These are phyloP conservation scores for Chironomus tepperi DNA, from an alignment of 1,140 invertebrate genomes.

Conservation along the genomic window DNA sequence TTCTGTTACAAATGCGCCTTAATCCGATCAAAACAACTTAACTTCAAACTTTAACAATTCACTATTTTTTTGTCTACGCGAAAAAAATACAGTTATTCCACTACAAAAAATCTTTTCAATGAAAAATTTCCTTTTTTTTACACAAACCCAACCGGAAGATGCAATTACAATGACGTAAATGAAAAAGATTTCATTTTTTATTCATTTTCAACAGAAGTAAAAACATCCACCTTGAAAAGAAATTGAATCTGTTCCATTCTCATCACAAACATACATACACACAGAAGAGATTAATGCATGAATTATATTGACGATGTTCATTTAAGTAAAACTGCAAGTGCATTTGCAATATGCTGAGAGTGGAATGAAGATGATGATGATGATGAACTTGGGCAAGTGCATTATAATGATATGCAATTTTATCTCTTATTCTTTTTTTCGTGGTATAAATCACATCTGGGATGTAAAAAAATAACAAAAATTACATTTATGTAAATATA, in stretches of 20 bases:
- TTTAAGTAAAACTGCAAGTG: neutral
- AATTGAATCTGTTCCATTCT: neutral
- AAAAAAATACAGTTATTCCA: no score
- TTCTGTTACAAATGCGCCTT: no score
- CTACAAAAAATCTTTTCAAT: no score
- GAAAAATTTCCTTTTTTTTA: no score
- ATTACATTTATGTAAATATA: neutral
- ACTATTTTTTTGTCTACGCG: no score
- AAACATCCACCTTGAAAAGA: neutral
- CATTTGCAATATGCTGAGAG: neutral
- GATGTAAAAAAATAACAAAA: neutral
- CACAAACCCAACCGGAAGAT: neutral
- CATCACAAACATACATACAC: no score
- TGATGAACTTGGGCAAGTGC: constrained; percentile 2
- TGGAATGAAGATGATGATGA: constrained; percentile 2
- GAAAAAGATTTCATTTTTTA: neutral
- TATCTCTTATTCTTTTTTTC: neutral
- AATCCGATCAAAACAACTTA: no score
- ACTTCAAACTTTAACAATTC: no score
- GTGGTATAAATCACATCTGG: constrained; percentile 18
- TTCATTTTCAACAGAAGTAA: neutral
- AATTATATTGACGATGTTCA: neutral
- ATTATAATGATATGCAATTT: constrained; percentile 22
- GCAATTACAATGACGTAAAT: neutral
- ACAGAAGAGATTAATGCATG: no score